Evolutionary conservation across 2,113 vertebrate species (phyloP).

Genomic region (Balaeniceps rex): DNA sequence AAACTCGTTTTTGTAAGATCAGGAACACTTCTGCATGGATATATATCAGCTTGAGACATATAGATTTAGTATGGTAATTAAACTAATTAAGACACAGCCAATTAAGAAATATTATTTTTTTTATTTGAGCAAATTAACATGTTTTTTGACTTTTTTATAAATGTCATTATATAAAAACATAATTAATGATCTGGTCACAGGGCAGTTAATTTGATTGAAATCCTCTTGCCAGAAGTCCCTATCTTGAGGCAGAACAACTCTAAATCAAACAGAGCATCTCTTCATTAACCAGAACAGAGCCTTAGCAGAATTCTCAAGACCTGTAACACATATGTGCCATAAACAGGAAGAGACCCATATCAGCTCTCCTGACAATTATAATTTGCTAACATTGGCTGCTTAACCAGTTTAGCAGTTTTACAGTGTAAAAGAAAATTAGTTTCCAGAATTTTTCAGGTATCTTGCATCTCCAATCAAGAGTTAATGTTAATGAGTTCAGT

Average conservation of each 20-base stretch:
- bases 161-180: conserved; percentile 9
- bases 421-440: background rate
- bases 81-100: background rate
- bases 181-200: conserved; percentile 46
- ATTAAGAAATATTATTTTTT: conserved; percentile 40
- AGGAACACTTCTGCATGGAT: background rate
- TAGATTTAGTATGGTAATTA: conserved; percentile 19
- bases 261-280: background rate
- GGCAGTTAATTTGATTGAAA: conserved; percentile 39
- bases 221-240: background rate
- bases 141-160: conserved; percentile 41
- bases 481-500: background rate
- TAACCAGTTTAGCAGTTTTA: background rate
- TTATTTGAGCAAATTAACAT: conserved; percentile 27
- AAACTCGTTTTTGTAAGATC: background rate
- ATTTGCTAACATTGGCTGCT: background rate
- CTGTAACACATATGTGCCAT: background rate
- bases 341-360: background rate
- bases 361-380: background rate
- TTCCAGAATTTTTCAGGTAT: background rate
- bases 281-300: background rate
- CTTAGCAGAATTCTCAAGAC: background rate
- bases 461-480: background rate
- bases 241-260: background rate
- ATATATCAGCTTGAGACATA: background rate